Base-by-base conservation (phyloP, 2,888 invertebrate species). In the Spicauda simplicius region DNA sequence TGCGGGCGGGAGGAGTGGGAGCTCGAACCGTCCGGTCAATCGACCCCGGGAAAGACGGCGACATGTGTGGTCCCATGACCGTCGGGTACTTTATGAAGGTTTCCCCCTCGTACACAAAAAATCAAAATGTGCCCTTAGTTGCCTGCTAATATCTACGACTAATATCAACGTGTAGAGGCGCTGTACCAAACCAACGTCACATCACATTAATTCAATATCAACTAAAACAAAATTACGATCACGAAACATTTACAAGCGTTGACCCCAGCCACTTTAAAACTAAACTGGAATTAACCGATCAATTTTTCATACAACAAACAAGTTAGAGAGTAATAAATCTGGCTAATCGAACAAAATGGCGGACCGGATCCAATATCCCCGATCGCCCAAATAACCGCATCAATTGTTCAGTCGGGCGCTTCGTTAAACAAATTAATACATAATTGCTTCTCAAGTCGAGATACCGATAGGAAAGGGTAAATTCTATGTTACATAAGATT, bases 361-460 rank as follows among this genome's bases (percentile, higher is more conserved):
- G 50, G 56, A 66, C 67, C 69, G 59, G 66, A 73, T 70, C 73
- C 70, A 72, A 75, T 73, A 72, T 72, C 72, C 69, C 73, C 70
- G 71, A 72, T 64, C 63, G 71, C 70, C 71, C 69, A 64, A 74
- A 74, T 73, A 78, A 80, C 82, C 83, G 74, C 81, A 78, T 75
- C 79, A 78, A 83, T 80, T 80, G 80, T 81, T 82, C 81, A 77
- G 72, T 72, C 76, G 72, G 72, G 70, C 71, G 74, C 75, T 77
- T 76, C 77, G 76, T 78, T 81, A 80, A 80, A 80, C 79, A 79
- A 81, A 85, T 83, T 81, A 81, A 79, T 81, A 76, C 76, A 73
- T 82, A 84, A 85, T 85, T 83, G 83, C 77, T 75, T 66, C 60
- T 45, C 18, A 53, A 53, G 25, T 59, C 19, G 45, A 54, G 30